Evolutionary conservation across 2,113 vertebrate species (phyloP).

Genomic region (Apodemus sylvaticus): DNA sequence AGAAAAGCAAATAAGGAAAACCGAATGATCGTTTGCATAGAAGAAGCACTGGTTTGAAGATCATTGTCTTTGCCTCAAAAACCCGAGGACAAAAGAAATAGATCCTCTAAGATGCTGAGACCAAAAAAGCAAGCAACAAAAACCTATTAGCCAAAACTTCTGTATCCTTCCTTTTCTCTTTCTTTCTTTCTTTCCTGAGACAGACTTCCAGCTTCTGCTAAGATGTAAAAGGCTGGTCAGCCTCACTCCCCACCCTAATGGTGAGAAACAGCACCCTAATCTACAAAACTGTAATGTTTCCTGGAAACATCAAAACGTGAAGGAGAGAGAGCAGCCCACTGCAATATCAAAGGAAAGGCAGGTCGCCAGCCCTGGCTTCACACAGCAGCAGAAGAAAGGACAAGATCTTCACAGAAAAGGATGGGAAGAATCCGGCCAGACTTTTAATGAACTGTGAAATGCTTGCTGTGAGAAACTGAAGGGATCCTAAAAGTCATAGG

Average conservation of each 20-base stretch:
- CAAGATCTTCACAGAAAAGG: not conserved
- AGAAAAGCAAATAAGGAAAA: slow-evolving; percentile 1
- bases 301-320: slow-evolving; percentile 61
- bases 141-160: not conserved
- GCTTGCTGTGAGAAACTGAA: not conserved
- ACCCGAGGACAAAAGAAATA: not conserved
- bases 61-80: not conserved
- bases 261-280: slow-evolving; percentile 51
- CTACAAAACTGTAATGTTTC: slow-evolving; percentile 38
- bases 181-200: not conserved
- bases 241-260: slow-evolving; percentile 9
- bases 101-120: not conserved
- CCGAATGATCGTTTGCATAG: not conserved
- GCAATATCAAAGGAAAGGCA: slow-evolving; percentile 59
- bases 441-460: not conserved
- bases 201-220: not conserved
- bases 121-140: not conserved
- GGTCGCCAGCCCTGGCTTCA: not conserved
- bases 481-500: not conserved
- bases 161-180: not conserved
- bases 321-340: slow-evolving; percentile 8
- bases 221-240: slow-evolving; percentile 12
- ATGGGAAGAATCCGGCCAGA: not conserved
- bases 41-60: not conserved
- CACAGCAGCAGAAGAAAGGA: not conserved